Base-by-base conservation (phyloP, 2,888 invertebrate species). In the Lasius platythorax region DNA sequence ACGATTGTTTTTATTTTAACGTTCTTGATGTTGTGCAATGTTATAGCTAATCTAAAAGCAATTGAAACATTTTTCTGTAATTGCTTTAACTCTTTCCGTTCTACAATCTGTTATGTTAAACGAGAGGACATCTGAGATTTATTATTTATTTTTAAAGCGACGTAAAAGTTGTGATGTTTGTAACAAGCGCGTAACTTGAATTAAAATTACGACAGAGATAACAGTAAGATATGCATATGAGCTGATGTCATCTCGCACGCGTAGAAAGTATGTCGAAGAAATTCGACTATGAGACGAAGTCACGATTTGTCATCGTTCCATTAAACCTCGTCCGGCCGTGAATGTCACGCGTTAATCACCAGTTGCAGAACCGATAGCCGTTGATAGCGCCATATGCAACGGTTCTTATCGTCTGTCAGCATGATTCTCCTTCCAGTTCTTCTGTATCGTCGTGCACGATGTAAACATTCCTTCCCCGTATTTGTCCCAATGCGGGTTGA, bases 401-500 rank as follows among this genome's bases (percentile, higher is more conserved):
- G 67, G 30, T 85, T 85, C 72, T 84, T 43, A 61, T 73, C 56
- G 33, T 15, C 23, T 37, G 37, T 37, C 53, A 2, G 43, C 53
- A 28, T 15, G 28, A 30, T 28, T 78, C 79, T 63, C 46, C 28
- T 73, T 68, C 43, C 68, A 56, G 46, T 76, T 76, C n/a, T 78
- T 67, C 40, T 30, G 40, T 18, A 40, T 78, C 40, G 12, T 8
- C 4, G 33, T 53, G 28, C 28, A 30, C 28, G 12, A n/a, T n/a
- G 33, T 53, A 66, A 58, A 43, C 50, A 53, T 73, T 67, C 82
- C 63, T 61, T 82, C 58, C 23, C n/a, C 37, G 15, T 43, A 33
- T 81, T 56, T n/a, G 43, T 37, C 81, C 72, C 15, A 23, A 63
- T 37, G 30, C 58, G 67, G 73, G 61, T 78, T 76, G 61, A 72